Base-by-base conservation (phyloP, 1,140 invertebrate genomes). In the Lutraria rhynchaena region DNA sequence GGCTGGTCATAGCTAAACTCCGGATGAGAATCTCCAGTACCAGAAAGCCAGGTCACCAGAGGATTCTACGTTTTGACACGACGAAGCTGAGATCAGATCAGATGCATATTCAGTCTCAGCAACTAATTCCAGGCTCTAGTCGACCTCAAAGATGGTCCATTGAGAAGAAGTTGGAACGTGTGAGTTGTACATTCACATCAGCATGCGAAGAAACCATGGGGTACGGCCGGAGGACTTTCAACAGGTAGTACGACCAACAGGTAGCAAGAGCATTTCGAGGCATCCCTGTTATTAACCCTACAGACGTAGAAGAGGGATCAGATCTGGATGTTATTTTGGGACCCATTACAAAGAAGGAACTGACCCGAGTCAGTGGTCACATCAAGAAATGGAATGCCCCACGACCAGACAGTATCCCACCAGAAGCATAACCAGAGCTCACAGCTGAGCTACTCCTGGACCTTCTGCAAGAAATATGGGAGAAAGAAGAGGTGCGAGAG, bases 321-420 rank as follows among this genome's bases (percentile, higher is more conserved):
- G n/a, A n/a, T n/a, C n/a, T 70, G 22, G 65, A 70, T 29, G 24
- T 70, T 19, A 37, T 27, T 15, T 27, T 33, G 57, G 58, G 3
- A 3, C 49, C 60, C 9, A 73, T 49, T 29, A 61, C 17, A 49
- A 51, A 24, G 22, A 27, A 69, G 58, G 63, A 24, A 49, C 57
- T 24, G 37, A 61, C 80, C 49, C 73, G 37, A 19, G 11, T 73
- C 5, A 76, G 29, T n/a, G 24, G n/a, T 49, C 41, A 24, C 22
- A 41, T 24, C 51, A 65, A 29, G 22, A 53, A 53, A 11, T 49
- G 27, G 24, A 37, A 61, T 46, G 44, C 81, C 33, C 9, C 58
- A 55, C 65, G 80, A 22, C 84, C 63, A 44, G 69, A 83, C 41
- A 67, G 44, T 69, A 76, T 84, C 35, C 55, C 83, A 70, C 35